Percentiles rank a stretch among this genome's conserved stretches.
phyloP scores from a whole-genome alignment of 2,113 vertebrate species.

The Scortum barcoo region DNA sequence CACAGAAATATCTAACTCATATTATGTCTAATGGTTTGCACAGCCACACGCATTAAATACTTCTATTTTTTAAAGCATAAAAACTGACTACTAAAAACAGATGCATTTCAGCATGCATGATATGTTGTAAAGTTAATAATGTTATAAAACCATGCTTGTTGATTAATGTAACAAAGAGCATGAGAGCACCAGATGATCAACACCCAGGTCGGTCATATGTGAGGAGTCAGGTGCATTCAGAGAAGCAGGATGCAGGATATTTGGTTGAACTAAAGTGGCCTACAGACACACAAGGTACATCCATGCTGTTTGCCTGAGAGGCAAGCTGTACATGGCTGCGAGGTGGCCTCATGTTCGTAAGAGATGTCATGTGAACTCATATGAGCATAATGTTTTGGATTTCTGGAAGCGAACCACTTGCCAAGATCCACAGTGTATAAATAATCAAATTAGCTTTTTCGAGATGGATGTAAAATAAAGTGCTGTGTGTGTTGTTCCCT shows the following conservation, averaged over 20 bases:
- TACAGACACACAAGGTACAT: conserved; percentile 11
- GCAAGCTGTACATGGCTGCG: conserved; percentile 12
- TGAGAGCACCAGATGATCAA: conserved; percentile 39
- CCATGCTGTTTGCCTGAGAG: conserved; percentile 19
- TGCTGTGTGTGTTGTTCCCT: conserved; percentile 22
- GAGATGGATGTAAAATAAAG: conserved; percentile 51
- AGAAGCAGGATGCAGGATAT: conserved; percentile 26
- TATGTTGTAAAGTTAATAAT: conserved; percentile 33
- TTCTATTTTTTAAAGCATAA: conserved; percentile 17
- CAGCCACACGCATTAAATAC: conserved; percentile 23
- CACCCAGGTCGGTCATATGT: conserved; percentile 20
- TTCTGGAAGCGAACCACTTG: conserved; percentile 36
- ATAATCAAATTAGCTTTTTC: conserved; percentile 48
- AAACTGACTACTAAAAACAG: conserved; percentile 29
- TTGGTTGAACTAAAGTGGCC: conserved; percentile 14
- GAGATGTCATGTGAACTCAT: conserved; percentile 43
- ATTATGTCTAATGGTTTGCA: conserved; percentile 43
- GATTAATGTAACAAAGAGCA: conserved; percentile 34
- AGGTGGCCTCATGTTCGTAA: conserved; percentile 34
- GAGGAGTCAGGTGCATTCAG: conserved; percentile 20
- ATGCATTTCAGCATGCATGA: conserved; percentile 39
- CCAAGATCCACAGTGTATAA: conserved; percentile 44
- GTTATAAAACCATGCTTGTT: conserved; percentile 33
- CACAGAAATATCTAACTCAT: conserved; percentile 69
- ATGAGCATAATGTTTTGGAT: conserved; percentile 44